These are phyloP conservation scores for Eptatretus burgeri DNA, from an alignment of 2,113 vertebrate genomes.

Conservation along the genomic window DNA sequence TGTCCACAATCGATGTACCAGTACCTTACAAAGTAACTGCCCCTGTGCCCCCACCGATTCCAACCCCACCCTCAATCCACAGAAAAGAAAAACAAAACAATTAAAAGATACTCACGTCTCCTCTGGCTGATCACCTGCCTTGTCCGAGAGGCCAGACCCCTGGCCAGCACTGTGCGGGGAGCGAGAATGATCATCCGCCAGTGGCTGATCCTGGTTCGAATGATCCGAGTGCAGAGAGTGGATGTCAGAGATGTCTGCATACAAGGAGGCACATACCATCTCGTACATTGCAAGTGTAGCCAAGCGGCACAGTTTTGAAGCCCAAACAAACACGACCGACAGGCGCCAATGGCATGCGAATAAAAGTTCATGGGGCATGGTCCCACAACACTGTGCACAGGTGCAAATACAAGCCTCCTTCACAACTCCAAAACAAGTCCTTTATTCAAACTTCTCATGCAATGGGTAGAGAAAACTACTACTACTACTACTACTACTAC, in stretches of 20 bases:
- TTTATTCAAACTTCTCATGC: too few relatives aligned
- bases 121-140: constrained; percentile 36
- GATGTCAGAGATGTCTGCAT: constrained; percentile 98
- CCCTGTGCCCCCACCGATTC: background rate
- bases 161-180: constrained; percentile 42
- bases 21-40: background rate
- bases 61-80: constrained; percentile 1
- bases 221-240: constrained; percentile 93
- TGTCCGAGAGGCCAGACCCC: constrained; percentile 70
- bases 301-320: too few relatives aligned
- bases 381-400: too few relatives aligned
- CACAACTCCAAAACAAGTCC: too few relatives aligned
- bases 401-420: too few relatives aligned
- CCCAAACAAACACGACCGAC: too few relatives aligned
- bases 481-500: too few relatives aligned
- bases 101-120: constrained; percentile 31
- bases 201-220: constrained; percentile 68
- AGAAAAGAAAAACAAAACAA: constrained; percentile 9
- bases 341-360: too few relatives aligned
- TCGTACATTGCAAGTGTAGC: too few relatives aligned
- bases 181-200: constrained; percentile 29
- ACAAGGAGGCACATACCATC: background rate
- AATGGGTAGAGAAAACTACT: too few relatives aligned
- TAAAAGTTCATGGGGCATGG: too few relatives aligned
- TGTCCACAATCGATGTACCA: too few relatives aligned